Percentiles rank a stretch among this genome's conserved stretches.
These are phyloP conservation scores for Mionectes olivaceus DNA, from an alignment of 2,797 vertebrate species.

Conservation along the genomic window DNA sequence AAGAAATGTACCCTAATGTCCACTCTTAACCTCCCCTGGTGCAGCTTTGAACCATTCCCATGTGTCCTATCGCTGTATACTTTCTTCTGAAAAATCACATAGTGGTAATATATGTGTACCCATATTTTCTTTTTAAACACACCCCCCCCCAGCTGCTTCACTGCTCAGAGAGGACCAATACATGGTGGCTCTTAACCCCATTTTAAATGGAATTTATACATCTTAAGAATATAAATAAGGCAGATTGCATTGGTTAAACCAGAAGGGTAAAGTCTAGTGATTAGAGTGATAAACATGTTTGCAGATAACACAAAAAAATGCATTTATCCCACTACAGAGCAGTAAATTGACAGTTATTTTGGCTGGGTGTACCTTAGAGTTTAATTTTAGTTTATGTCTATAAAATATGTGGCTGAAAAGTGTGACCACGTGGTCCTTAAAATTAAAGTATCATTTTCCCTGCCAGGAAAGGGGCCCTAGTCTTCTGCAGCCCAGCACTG, in stretches of 20 bases:
- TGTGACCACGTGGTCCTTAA: too few species aligned
- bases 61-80: background rate
- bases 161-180: background rate
- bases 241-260: background rate
- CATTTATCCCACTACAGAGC: background rate
- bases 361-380: background rate
- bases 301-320: background rate
- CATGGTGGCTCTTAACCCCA: accelerated
- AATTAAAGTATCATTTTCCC: too few species aligned
- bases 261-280: background rate
- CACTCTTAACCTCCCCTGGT: accelerated
- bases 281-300: background rate
- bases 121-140: background rate
- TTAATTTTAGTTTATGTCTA: background rate
- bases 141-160: background rate
- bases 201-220: background rate
- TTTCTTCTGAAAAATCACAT: background rate
- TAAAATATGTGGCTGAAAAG: background rate
- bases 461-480: too few species aligned
- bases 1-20: background rate
- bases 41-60: background rate
- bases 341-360: background rate
- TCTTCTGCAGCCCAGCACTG: too few species aligned
- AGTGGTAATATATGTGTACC: background rate
- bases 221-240: background rate